Conservation (phyloP, 2,888 invertebrate genomes). For the Pomacea canaliculata region DNA sequence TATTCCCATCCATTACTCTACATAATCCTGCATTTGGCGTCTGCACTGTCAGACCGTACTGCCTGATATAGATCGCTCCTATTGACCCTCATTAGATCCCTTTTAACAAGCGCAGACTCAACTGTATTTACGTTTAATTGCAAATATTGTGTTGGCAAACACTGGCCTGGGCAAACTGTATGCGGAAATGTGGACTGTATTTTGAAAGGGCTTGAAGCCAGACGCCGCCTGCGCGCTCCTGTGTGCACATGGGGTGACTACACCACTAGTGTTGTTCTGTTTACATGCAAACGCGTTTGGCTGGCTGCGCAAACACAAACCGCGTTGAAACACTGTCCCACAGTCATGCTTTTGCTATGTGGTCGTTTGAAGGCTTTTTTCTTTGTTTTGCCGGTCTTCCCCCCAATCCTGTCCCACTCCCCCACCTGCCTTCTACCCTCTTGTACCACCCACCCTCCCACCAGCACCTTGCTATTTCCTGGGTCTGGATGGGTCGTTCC, state of each 20-base stretch:
- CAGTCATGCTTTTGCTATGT: slow-evolving; percentile 1
- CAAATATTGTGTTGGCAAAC: slow-evolving; percentile 13
- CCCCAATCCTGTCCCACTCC: neutral
- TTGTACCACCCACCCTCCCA: too few species aligned
- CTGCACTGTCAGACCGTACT: neutral
- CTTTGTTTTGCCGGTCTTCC: neutral
- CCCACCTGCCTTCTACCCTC: too few species aligned
- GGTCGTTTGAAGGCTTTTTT: neutral
- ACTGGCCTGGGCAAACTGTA: neutral
- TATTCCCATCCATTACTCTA: slow-evolving; percentile 19
- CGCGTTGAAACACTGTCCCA: slow-evolving; percentile 10
- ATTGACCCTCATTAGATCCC: slow-evolving; percentile 18
- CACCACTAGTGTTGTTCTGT: slow-evolving; percentile 9
- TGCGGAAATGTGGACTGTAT: slow-evolving; percentile 5
- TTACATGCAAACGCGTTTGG: slow-evolving; percentile 10
- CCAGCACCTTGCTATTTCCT: too few species aligned
- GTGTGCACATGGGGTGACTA: neutral
- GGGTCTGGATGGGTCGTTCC: too few species aligned
- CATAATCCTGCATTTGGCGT: slow-evolving; percentile 8
- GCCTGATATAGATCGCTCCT: slow-evolving; percentile 6
- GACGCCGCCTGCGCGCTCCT: neutral
- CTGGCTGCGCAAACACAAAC: slow-evolving; percentile 5
- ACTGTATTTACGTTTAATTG: slow-evolving; percentile 13
- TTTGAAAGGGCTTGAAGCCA: slow-evolving; percentile 8
- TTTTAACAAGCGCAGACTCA: slow-evolving; percentile 7